Base-by-base conservation (phyloP, 2,797 vertebrate species). In the Danionella dracula region DNA sequence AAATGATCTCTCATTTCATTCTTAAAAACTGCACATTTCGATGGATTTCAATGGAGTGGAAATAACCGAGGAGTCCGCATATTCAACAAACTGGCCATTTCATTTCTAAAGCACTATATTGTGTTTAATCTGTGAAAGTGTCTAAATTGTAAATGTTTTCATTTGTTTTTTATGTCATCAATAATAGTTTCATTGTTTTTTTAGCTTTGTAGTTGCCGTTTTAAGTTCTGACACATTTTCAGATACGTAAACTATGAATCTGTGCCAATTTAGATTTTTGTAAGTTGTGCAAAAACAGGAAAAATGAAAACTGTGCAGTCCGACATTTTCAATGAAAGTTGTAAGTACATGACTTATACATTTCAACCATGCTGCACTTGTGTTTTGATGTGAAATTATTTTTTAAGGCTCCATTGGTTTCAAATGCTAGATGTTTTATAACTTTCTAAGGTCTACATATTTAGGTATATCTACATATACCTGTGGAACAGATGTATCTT, bases 221-320 rank as follows among this genome's bases (percentile, higher is more conserved):
- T 55, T 16, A 45, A 29, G 10, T 62, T 62, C 46, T 40, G 15
- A 32, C n/a, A 21, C 53, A 27, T 54, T 64, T 45, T 31, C 38
- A 21, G n/a, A 11, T 31, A 20, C 32, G 34, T 6, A 50, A 66
- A 66, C 45, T 64, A 44, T 49, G 31, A 31, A 13, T 23, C 44
- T 46, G 41, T 60, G 40, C 55, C 69, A n/a, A 48, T 70, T 57
- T 68, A 34, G 45, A 46, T 60, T 54, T 46, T 5, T 20, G 19
- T 40, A 8, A 58, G n/a, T 35, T 23, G 17, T 44, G 23, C 27
- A 23, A 42, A n/a, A 53, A 15, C n/a, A 54, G 41, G 12, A 23
- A 41, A 46, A 11, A 6, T 54, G 16, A 31, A 12, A 55, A 59
- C 53, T 59, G 61, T 71, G 41, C 41, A n/a, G 8, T 7, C 35